phyloP scores from a whole-genome alignment of 2,888 invertebrate genomes.

The Chloromyia formosa region DNA sequence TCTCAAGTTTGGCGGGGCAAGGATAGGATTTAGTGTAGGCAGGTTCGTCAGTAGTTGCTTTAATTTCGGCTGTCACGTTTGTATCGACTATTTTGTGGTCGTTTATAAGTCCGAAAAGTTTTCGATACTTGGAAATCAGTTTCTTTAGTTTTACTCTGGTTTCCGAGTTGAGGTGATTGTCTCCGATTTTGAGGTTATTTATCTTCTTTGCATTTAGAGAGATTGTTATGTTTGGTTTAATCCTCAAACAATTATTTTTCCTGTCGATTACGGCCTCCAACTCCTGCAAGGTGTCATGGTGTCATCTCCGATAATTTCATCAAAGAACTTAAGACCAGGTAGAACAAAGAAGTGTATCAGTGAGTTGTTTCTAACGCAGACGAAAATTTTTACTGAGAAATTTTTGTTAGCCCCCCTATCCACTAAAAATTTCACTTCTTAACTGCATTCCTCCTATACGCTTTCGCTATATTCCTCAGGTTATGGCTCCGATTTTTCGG shows the following conservation, averaged over 20 bases:
- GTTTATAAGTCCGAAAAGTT: neutral
- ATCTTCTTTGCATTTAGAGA: conserved; percentile 37
- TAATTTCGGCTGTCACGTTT: conserved; percentile 51
- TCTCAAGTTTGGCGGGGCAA: conserved; percentile 51
- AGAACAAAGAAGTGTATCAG: conserved; percentile 43
- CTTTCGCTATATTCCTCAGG: too few species aligned
- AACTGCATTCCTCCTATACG: too few species aligned
- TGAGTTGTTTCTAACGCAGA: too few species aligned
- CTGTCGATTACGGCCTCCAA: conserved; percentile 48
- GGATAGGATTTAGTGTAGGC: conserved; percentile 52
- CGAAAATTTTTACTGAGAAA: too few species aligned
- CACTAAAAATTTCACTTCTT: too few species aligned
- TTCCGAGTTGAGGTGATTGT: neutral
- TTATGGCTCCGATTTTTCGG: too few species aligned
- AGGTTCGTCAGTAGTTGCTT: conserved; percentile 53
- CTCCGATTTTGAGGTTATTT: conserved; percentile 20
- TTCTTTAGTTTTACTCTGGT: neutral
- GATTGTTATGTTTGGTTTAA: conserved; percentile 20
- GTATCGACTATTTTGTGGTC: neutral
- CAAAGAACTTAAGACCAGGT: conserved; percentile 38
- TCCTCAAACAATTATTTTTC: conserved; percentile 46
- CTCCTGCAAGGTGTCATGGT: conserved; percentile 45
- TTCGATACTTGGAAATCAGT: neutral
- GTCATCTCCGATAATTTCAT: conserved; percentile 48
- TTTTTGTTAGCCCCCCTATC: too few species aligned